Base-by-base conservation (phyloP, 2,113 vertebrate genomes). In the Forbesichthys papilliferus region DNA sequence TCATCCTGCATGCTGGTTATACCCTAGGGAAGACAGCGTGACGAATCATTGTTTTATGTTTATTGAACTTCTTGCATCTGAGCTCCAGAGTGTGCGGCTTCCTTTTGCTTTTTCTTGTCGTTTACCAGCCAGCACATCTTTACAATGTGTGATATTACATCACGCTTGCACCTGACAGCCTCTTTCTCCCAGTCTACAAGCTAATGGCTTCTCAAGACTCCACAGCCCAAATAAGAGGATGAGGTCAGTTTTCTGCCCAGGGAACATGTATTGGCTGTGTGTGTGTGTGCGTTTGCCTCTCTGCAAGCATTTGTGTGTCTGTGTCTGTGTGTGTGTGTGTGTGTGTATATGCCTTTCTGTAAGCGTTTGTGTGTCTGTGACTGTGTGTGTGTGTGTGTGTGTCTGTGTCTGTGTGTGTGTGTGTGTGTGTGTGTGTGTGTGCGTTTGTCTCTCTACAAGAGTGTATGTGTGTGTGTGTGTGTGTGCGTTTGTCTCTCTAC, bases 321-420 rank as follows among this genome's bases (percentile, higher is more conserved):
- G 47, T 9, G 27, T 5, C 8, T 16, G 56, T 48, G n/a, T 10
- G 18, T 33, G 20, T 58, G 18, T 33, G 6, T 34, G 20, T 58
- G 56, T 4, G 27, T 9, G 56, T 20, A 5, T 20, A 12, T 20
- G 56, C 9, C 1, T 20, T 2, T 27, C 7, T 9, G n/a, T 13
- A 14, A 55, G 18, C 8, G 13, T 27, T 7, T 61, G 34, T 61
- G 13, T 36, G 33, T 61, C 11, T 36, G 27, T 60, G 33, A 11
- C 12, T 61, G 5, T 61, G 11, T n/a, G 59, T 46, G 34, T 61
- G 33, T 78, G 75, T 64, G 76, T 79, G 10, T 71, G 61, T n/a
- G n/a, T n/a, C n/a, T n/a, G n/a, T n/a, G n/a, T n/a, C n/a, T n/a
- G 34, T 8, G 47, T 9, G 27, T 5, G 12, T 16, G 56, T 48